Base-by-base conservation (phyloP, 2,113 vertebrate genomes). In the Sporophila hypoxantha region DNA sequence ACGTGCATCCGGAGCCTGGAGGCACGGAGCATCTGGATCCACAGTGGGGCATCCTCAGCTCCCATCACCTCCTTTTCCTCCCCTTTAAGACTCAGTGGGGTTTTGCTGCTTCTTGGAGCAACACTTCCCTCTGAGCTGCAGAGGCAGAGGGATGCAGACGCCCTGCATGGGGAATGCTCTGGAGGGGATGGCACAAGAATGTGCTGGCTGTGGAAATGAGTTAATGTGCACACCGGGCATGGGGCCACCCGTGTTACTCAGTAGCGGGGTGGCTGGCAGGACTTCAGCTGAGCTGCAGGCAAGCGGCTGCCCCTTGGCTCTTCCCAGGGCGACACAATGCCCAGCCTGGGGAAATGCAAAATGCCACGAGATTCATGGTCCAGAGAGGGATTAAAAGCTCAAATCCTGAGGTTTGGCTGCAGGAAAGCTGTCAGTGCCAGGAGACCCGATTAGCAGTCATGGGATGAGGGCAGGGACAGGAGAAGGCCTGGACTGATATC, bases 161-260 rank as follows among this genome's bases (percentile, higher is more conserved):
- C 34, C 22, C 60, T 10, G 47, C 0, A 0, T 50, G 0, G 0
- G 22, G 37, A 42, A 49, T 42, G 52, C 39, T 77, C 32, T 0
- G 0, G 25, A 50, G 29, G 30, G 21, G 46, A 47, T 0, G 5
- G 59, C 79, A 4, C 3, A 0, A 47, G 67, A 64, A 61, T 3
- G 6, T 3, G 9, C 47, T 0, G 5, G n/a, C 44, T 60, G 71
- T 52, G 32, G 67, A 34, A 70, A 36, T 4, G 0, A 89, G 89
- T 89, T 82, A 79, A 89, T 59, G 67, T 59, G 76, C 75, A 86
- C 80, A 7, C 21, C 0, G 0, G 62, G 77, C 26, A 5, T 0
- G 0, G 57, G 61, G 61, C 66, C 1, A 1, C 26, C 36, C 0
- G 0, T 20, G 62, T 87, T 84, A 82, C 2, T 87, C 23, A 61